phyloP scores from a whole-genome alignment of 2,888 invertebrate genomes.

The Saturnia japonica region DNA sequence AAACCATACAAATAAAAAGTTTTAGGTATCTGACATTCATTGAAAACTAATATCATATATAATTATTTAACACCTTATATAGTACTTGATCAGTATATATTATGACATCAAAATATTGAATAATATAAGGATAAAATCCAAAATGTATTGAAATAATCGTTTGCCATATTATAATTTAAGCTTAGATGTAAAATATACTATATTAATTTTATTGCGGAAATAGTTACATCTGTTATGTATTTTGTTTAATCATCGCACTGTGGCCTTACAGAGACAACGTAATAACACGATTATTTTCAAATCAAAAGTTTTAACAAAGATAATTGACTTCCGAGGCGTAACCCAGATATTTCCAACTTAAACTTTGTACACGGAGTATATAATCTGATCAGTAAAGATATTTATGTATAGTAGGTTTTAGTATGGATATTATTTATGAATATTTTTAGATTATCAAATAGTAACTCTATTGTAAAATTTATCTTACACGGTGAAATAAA shows the following conservation, averaged over 20 bases:
- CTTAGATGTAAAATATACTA: neutral
- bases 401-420: neutral
- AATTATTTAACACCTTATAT: neutral
- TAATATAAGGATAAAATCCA: neutral
- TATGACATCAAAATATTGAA: neutral
- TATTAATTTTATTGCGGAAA: neutral
- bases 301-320: constrained; percentile 8
- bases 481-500: neutral
- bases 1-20: neutral
- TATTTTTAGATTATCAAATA: neutral
- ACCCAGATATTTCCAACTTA: neutral
- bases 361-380: neutral
- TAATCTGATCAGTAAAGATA: neutral
- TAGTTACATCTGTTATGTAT: neutral
- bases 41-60: neutral
- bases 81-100: neutral
- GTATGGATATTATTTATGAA: neutral
- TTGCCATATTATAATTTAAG: neutral
- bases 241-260: neutral
- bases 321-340: constrained; percentile 1
- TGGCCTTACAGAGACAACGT: neutral
- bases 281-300: constrained; percentile 10
- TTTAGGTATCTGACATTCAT: no score
- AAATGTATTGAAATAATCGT: neutral
- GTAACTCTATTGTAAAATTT: neutral